Evolutionary conservation across 2,797 vertebrate species (phyloP).

Genomic region (Oryzias dopingdopingensis): DNA sequence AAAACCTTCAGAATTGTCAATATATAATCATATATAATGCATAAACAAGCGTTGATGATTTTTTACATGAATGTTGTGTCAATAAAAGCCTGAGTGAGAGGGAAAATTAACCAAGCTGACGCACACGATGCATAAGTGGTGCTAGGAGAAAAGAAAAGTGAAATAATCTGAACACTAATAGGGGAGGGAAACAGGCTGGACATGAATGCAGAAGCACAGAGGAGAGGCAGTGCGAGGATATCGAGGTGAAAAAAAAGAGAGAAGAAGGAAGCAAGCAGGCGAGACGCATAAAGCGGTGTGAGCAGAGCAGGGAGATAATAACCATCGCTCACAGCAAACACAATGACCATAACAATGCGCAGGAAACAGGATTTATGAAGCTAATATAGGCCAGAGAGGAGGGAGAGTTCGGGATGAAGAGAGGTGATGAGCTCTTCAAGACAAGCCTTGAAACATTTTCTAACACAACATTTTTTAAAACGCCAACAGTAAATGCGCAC

Average conservation of each 20-base stretch:
- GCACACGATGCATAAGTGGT: slow-evolving; percentile 20
- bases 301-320: slow-evolving; percentile 75
- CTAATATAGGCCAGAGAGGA: slow-evolving; percentile 71
- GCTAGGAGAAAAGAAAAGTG: slow-evolving; percentile 13
- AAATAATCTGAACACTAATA: slow-evolving; percentile 40
- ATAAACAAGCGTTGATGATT: background rate
- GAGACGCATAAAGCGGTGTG: slow-evolving; percentile 74
- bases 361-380: slow-evolving; percentile 76
- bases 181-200: slow-evolving; percentile 30
- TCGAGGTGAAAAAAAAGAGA: slow-evolving; percentile 32
- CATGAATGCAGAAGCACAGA: slow-evolving; percentile 28
- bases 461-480: slow-evolving; percentile 53
- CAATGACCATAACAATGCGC: slow-evolving; percentile 82
- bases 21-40: background rate
- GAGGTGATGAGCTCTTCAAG: slow-evolving; percentile 35
- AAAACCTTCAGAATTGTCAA: background rate
- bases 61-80: slow-evolving; percentile 9
- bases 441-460: slow-evolving; percentile 42
- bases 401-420: slow-evolving; percentile 47
- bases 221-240: slow-evolving; percentile 18
- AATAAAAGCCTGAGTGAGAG: slow-evolving; percentile 5
- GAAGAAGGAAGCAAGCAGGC: slow-evolving; percentile 47
- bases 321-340: slow-evolving; percentile 79
- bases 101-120: slow-evolving; percentile 23
- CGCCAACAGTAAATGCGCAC: background rate